Evolutionary conservation across 1,140 invertebrate species (phyloP), one percentile per base, ranked within the genome.

Genomic region (Drosophila orena): DNA sequence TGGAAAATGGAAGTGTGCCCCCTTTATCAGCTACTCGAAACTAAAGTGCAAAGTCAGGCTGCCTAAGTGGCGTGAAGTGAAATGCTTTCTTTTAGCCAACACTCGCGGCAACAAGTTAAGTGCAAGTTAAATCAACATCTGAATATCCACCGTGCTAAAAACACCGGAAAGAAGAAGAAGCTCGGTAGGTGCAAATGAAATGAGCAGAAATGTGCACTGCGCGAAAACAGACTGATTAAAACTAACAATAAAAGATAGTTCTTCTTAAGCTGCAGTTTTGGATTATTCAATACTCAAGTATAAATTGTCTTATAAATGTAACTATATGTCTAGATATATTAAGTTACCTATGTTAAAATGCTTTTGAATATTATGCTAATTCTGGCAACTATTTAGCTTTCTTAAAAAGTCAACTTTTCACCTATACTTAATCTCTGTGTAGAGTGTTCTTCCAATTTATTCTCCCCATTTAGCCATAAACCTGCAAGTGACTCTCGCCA

Each of bases 81-180:
- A 70, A 71, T 77, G 74, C 64, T 71, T 71, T 71, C 74, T 71
- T 77, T 77, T 43, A 14, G 47, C 34, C 59, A 50, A 65, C 64
- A 71, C 65, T 70, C 65, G 68, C 68, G 56, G 60, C 60, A 58
- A 68, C 77, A 79, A 79, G 53, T 68, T 76, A 77, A 66, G 72
- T 76, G 54, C 74, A 60, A 60, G 54, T 56, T 43, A 69, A 79
- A 68, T 68, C 58, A 68, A 78, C 78, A 81, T 60, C 56, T 81
- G 52, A 66, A 83, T 81, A 73, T 64, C 74, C 77, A 71, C 64
- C 27, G 61, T 81, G 79, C 79, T 71, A 70, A 71, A 80, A 42
- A 76, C 64, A 72, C n/a, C 24, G 35, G 57, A 46, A 27, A 37
- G 22, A 17, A 69, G 64, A 40, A 54, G 46, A 22, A 17, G 38